Evolutionary conservation across 2,113 vertebrate species (phyloP), one percentile per base, ranked within the genome.

Genomic region (Lasiurus cinereus): DNA sequence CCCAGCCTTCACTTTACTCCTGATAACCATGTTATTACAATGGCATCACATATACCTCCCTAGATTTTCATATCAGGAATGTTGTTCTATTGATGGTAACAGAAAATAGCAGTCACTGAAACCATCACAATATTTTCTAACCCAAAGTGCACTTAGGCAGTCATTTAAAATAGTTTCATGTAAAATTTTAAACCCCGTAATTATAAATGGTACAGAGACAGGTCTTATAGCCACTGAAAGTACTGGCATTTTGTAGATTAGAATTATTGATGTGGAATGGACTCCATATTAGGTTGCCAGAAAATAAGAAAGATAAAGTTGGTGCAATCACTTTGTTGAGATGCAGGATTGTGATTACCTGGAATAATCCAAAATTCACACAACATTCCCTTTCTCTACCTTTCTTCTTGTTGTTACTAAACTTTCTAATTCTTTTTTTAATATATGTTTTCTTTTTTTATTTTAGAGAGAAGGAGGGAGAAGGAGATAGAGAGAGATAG

Each of bases 351-450:
- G 2, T 24, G 10, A 19, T 64, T 29, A 79, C 14, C 29, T 4
- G 43, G 0, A 16, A 6, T 27, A n/a, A 29, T 36, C 27, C 22
- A 19, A 46, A 19, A 13, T 0, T 21, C 10, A 46, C 3, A 12
- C 9, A 21, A 3, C 3, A 48, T 8, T 52, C 14, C 59, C n/a
- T 22, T 62, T 62, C 27, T 16, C 11, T 10, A 2, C 2, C 39
- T 88, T 67, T 48, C 36, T 70, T 62, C 8, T 86, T 52, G 46
- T 52, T 24, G n/a, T 10, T 33, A 5, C 11, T 90, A 36, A 84
- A 24, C 22, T 70, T 70, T 62, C 59, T 8, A 62, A 62, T 62
- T 59, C 2, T 59, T 59, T 62, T 59, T 62, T 27, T 2, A 62
- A 62, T 59, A 62, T 59, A 59, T 24, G 22, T 59, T 19, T 59